phyloP scores from a whole-genome alignment of 2,888 invertebrate genomes.

The Caenorhabditis doughertyi region DNA sequence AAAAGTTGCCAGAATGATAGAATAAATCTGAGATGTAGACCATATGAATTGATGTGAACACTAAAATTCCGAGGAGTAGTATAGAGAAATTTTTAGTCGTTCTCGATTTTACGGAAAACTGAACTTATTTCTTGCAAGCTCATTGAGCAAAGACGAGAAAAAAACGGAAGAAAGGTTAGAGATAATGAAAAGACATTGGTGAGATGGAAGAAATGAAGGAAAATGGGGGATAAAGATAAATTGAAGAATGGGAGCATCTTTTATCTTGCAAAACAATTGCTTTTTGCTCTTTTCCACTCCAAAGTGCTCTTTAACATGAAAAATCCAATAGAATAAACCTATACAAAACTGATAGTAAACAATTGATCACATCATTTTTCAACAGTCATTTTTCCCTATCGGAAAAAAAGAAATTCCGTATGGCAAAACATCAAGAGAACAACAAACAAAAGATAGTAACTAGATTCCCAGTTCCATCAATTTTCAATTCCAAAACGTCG shows the following conservation, averaged over 20 bases:
- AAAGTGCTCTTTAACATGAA: conserved; percentile 3
- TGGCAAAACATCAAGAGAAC: conserved; percentile 46
- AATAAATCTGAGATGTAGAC: conserved; percentile 22
- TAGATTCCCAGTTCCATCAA: conserved; percentile 21
- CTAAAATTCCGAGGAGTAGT: conserved; percentile 1
- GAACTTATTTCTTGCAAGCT: conserved; percentile 23
- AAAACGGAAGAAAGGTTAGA: conserved; percentile 37
- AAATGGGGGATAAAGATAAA: conserved; percentile 49
- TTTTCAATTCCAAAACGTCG: conserved; percentile 28
- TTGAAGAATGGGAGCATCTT: conserved; percentile 31
- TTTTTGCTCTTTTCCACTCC: conserved; percentile 33
- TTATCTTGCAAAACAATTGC: conserved; percentile 52
- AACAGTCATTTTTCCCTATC: background rate
- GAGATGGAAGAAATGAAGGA: conserved; percentile 2
- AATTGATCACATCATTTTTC: background rate
- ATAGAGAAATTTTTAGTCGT: conserved; percentile 1
- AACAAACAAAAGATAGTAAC: conserved; percentile 56
- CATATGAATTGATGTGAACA: conserved; percentile 59
- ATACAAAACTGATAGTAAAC: conserved; percentile 29
- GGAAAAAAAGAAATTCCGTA: background rate
- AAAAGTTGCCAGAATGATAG: conserved; percentile 42
- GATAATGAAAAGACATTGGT: conserved; percentile 39
- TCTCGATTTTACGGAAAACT: background rate
- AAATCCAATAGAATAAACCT: background rate
- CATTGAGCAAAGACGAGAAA: conserved; percentile 26